Percentiles rank a stretch among this genome's conserved stretches.
Conservation (phyloP, 2,888 invertebrate species). For the Epistrophe eligans region DNA sequence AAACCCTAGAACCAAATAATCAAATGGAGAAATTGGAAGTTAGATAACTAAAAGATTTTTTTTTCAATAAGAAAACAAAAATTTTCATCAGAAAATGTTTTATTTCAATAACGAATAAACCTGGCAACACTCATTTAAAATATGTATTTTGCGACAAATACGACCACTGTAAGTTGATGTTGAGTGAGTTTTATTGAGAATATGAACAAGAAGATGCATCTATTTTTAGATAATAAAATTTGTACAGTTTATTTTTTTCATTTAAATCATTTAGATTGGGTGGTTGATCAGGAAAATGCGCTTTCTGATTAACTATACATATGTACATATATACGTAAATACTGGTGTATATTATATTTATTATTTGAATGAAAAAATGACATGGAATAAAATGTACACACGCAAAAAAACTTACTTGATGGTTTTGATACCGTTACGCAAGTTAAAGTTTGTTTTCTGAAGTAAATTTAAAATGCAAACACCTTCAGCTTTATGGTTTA, state of each 20-base stretch:
- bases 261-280: slow-evolving; percentile 27
- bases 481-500: neutral
- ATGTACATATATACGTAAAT: slow-evolving; percentile 9
- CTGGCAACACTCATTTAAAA: neutral
- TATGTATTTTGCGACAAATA: neutral
- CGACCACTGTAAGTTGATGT: neutral
- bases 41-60: too few relatives aligned
- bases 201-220: neutral
- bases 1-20: too few relatives aligned
- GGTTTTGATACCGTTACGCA: neutral
- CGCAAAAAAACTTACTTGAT: slow-evolving; percentile 12
- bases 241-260: neutral
- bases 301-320: slow-evolving; percentile 23
- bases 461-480: neutral
- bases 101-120: neutral
- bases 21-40: too few relatives aligned
- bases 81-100: too few relatives aligned
- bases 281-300: slow-evolving; percentile 35
- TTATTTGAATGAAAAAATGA: neutral
- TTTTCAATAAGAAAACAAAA: too few relatives aligned
- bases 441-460: neutral
- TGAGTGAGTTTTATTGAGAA: slow-evolving; percentile 19
- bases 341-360: neutral
- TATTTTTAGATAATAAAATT: slow-evolving; percentile 6
- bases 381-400: neutral